phyloP scores from a whole-genome alignment of 2,113 vertebrate species.

The Phrynosoma platyrhinos region DNA sequence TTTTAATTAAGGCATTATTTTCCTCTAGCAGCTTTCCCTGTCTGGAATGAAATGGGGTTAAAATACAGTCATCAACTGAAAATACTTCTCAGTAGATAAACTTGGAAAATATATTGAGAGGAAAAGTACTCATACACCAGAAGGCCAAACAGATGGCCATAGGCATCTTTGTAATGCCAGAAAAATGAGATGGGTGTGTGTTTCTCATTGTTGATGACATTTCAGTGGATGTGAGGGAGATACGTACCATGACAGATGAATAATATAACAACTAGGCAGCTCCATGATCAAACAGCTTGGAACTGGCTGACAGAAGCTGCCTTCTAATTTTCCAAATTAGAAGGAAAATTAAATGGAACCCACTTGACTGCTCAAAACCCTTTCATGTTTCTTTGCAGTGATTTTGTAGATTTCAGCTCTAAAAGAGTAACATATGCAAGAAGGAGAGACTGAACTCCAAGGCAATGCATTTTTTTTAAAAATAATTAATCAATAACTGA shows the following conservation, averaged over 20 bases:
- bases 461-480: background rate
- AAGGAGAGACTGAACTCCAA: background rate
- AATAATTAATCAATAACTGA: background rate
- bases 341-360: background rate
- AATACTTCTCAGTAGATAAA: background rate
- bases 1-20: background rate
- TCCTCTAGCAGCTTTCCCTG: background rate
- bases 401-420: background rate
- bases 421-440: background rate
- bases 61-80: background rate
- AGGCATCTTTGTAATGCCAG: background rate
- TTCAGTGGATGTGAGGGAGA: slow-evolving; percentile 25
- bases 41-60: background rate
- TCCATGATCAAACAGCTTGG: slow-evolving; percentile 12
- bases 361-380: background rate
- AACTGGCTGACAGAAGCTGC: slow-evolving; percentile 14
- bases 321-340: slow-evolving; percentile 4
- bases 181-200: background rate
- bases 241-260: slow-evolving; percentile 26
- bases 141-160: slow-evolving; percentile 38
- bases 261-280: slow-evolving; percentile 24
- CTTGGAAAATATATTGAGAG: slow-evolving; percentile 1
- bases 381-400: background rate
- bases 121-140: slow-evolving; percentile 6
- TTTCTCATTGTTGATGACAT: slow-evolving; percentile 36